Evolutionary conservation across 2,888 invertebrate species (phyloP).

Genomic region (Lithosia quadra): DNA sequence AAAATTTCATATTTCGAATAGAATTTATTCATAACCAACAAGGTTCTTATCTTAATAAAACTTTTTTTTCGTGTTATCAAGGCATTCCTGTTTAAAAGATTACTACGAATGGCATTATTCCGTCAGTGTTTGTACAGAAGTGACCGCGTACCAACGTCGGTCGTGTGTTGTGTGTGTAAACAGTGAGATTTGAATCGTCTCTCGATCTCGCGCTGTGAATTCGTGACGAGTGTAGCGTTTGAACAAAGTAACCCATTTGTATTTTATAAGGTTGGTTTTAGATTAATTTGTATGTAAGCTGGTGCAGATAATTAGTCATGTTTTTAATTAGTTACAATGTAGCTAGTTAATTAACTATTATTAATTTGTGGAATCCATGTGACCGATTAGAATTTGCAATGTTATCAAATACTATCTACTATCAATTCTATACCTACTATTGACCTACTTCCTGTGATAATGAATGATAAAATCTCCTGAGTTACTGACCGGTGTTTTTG

Average conservation of each 20-base stretch:
- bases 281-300: neutral
- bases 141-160: constrained; percentile 21
- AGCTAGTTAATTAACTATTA: too few relatives aligned
- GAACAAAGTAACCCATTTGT: constrained; percentile 2
- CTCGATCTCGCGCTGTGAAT: neutral
- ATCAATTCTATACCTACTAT: too few relatives aligned
- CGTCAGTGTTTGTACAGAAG: constrained; percentile 28
- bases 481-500: too few relatives aligned
- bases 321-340: neutral
- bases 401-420: neutral
- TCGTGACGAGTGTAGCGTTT: constrained; percentile 12
- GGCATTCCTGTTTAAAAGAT: constrained; percentile 12
- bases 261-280: constrained; percentile 15
- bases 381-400: neutral
- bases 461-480: too few relatives aligned
- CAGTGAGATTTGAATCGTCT: constrained; percentile 8
- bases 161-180: constrained; percentile 19
- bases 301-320: neutral
- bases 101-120: constrained; percentile 17
- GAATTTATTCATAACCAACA: constrained; percentile 2
- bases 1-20: constrained; percentile 10
- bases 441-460: neutral
- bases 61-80: constrained; percentile 27
- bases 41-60: constrained; percentile 20
- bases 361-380: neutral